phyloP scores from a whole-genome alignment of 2,888 invertebrate genomes.

The Eupeodes luniger region DNA sequence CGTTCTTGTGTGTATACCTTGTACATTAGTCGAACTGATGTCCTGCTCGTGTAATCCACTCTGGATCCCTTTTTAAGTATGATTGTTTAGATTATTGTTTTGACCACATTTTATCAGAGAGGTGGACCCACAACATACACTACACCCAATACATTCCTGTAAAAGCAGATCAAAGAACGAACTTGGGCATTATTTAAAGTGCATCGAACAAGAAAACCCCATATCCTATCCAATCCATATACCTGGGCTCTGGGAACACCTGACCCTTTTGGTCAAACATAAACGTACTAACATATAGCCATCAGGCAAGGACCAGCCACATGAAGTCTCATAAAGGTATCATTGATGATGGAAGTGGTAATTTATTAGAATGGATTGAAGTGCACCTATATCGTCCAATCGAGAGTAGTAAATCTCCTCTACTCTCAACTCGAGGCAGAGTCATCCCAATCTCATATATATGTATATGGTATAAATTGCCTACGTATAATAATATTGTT shows the following conservation, averaged over 20 bases:
- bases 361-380: conserved; percentile 65
- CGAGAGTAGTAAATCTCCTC: conserved; percentile 63
- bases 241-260: conserved; percentile 7
- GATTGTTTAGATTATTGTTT: conserved; percentile 72
- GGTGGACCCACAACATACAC: neutral
- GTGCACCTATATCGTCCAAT: conserved; percentile 63
- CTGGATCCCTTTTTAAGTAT: conserved; percentile 70
- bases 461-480: neutral
- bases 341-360: conserved; percentile 44
- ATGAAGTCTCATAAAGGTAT: neutral
- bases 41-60: conserved; percentile 64
- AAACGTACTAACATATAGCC: too few species aligned
- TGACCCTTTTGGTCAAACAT: conserved; percentile 50
- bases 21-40: conserved; percentile 49
- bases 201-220: conserved; percentile 67
- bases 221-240: conserved; percentile 32
- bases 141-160: neutral
- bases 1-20: conserved; percentile 4
- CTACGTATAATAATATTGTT: conserved; percentile 19
- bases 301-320: neutral
- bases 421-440: conserved; percentile 9
- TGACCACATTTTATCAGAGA: conserved; percentile 47
- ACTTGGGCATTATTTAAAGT: conserved; percentile 66
- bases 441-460: conserved; percentile 25
- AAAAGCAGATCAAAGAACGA: conserved; percentile 60